phyloP scores from a whole-genome alignment of 2,888 invertebrate species.

The Phorcus lineatus region DNA sequence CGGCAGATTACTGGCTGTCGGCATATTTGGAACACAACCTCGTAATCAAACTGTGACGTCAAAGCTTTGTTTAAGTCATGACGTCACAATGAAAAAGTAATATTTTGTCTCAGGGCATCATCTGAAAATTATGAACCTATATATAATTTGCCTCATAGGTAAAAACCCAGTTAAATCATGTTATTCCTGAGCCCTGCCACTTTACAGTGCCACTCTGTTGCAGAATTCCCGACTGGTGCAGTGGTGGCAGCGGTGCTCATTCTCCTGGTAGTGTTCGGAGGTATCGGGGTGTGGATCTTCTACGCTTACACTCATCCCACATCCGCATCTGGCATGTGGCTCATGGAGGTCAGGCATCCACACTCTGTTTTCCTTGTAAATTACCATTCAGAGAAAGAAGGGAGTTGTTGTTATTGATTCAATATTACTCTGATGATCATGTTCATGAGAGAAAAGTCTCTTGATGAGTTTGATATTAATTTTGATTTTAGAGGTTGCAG shows the following conservation, averaged over 20 bases:
- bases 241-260: constrained; percentile 74
- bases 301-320: constrained; percentile 98
- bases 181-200: too few species aligned
- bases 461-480: background rate
- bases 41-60: too few species aligned
- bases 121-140: too few species aligned
- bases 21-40: too few species aligned
- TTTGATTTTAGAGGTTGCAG: background rate
- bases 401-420: background rate
- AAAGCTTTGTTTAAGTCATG: too few species aligned
- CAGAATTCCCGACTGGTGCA: constrained; percentile 44
- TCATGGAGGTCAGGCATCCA: constrained; percentile 87
- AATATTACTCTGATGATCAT: too few species aligned
- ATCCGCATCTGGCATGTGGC: constrained; percentile 93
- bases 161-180: too few species aligned
- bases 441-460: too few species aligned
- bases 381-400: background rate
- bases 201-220: background rate
- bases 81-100: too few species aligned
- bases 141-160: too few species aligned
- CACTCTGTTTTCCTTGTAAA: background rate
- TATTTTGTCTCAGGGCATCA: too few species aligned
- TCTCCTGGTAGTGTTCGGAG: constrained; percentile 82
- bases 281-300: constrained; percentile 86
- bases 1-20: too few species aligned